Conservation (phyloP, 1,140 invertebrate species). For the Bombus picipes region DNA sequence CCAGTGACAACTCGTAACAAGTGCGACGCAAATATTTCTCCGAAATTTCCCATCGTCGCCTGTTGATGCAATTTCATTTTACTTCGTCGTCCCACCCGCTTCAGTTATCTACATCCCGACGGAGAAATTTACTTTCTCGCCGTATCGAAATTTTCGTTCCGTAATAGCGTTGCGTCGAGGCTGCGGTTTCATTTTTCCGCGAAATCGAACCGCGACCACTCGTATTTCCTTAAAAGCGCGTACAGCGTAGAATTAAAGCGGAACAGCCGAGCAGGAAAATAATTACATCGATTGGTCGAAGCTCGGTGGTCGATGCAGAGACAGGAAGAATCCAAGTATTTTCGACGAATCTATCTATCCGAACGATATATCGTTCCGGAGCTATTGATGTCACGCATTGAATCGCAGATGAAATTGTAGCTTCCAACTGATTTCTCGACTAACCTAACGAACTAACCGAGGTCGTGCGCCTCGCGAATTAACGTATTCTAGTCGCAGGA, state of each 20-base stretch:
- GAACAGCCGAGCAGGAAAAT: background rate
- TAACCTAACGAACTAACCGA: background rate
- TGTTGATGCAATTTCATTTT: constrained; percentile 5
- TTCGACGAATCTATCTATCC: background rate
- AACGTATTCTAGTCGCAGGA: background rate
- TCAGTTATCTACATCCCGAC: background rate
- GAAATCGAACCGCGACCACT: background rate
- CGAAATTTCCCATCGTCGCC: constrained; percentile 20
- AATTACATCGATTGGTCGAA: background rate
- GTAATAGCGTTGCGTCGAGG: background rate
- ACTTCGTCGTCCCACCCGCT: background rate
- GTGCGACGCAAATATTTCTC: background rate
- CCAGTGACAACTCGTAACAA: constrained; percentile 11
- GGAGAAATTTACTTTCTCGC: background rate
- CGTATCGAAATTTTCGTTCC: constrained; percentile 3
- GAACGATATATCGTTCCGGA: background rate
- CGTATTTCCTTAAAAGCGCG: background rate
- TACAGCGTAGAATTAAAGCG: background rate
- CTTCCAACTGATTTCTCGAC: constrained; percentile 15
- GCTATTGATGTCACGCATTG: background rate
- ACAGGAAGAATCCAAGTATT: background rate
- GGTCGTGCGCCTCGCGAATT: background rate
- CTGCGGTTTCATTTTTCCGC: constrained; percentile 8
- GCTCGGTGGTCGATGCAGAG: background rate
- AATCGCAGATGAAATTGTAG: constrained; percentile 28